phyloP scores from a whole-genome alignment of 2,113 vertebrate species.

The Pogonocichla stellata region DNA sequence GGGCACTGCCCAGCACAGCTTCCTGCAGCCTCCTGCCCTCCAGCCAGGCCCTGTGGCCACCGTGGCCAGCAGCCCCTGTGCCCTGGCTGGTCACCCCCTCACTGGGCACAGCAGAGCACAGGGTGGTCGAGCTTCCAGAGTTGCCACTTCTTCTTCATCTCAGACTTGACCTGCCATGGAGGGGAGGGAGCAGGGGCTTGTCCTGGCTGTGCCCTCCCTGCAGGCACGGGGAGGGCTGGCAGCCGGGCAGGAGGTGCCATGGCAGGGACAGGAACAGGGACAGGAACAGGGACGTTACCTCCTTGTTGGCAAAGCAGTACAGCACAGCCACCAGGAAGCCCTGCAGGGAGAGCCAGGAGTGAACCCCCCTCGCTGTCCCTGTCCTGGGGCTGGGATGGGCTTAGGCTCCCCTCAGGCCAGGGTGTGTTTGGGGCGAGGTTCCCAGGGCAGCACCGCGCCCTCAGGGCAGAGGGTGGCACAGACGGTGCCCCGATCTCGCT shows the following conservation, averaged over 20 bases:
- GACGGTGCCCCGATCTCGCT: rapidly evolving
- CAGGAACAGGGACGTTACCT: conserved; percentile 63
- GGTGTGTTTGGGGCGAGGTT: background rate
- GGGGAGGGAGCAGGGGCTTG: background rate
- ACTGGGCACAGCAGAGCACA: conserved; percentile 67
- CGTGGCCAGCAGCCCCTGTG: background rate
- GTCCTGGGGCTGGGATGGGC: background rate
- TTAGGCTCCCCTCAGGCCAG: background rate
- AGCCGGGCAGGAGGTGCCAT: background rate
- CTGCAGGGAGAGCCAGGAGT: conserved; percentile 19
- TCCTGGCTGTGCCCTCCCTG: background rate
- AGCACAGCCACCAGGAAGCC: conserved; percentile 83
- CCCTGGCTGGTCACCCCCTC: background rate
- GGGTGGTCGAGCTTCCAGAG: conserved; percentile 74
- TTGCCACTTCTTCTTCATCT: conserved; percentile 79
- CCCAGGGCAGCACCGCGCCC: rapidly evolving
- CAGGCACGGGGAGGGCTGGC: background rate
- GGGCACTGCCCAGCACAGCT: background rate
- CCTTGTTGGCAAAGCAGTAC: conserved; percentile 85
- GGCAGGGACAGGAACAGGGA: no score
- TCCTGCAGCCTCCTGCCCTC: background rate
- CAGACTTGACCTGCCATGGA: conserved; percentile 72
- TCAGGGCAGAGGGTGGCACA: background rate
- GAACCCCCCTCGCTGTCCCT: background rate
- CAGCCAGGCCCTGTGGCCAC: background rate